Evolutionary conservation across 2,797 vertebrate genomes (phyloP), one percentile per base, ranked within the genome.

Genomic region (Melanotaenia maccullochi): DNA sequence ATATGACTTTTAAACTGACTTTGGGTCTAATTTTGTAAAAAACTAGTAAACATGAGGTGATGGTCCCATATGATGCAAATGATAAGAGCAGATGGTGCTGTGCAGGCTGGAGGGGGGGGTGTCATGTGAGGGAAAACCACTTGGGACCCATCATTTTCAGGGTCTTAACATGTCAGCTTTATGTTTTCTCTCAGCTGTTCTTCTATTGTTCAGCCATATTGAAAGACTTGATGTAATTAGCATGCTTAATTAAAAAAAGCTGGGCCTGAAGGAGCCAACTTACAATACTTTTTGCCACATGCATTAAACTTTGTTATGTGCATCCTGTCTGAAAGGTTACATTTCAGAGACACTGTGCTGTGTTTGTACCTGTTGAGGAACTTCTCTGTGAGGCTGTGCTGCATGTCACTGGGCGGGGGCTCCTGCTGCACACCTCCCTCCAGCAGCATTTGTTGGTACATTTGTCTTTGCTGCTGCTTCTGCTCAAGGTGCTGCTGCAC

Each of bases 401-500:
- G 96, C 90, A 96, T 96, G 68, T 95, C 95, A 9, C 64, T 80
- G 73, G 94, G 89, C 2, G 95, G 96, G 24, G 97, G 96, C 28
- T 96, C 96, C 85, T 97, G 96, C 90, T 97, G 96, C 61, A 99
- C 98, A 0, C 98, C 98, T 65, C 98, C 98, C 92, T 99, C 98
- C 66, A 97, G 91, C 65, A 99, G 84, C 98, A 99, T 99, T 86
- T 99, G 97, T 84, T 99, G 97, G 88, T 99, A 99, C 76, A 99
- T 87, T 79, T 98, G 97, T 59, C 95, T 91, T 65, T 99, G 98
- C 60, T 99, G 98, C 85, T 99, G 97, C 51, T 99, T 99, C 93
- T 99, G 97, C 81, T 99, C 98, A 35, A 99, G 92, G 87, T 99
- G 98, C 86, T 99, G 98, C 90, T 99, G 98, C 79, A 99, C 97